phyloP scores from a whole-genome alignment of 2,888 invertebrate species.

The Clistopyga incitator region DNA sequence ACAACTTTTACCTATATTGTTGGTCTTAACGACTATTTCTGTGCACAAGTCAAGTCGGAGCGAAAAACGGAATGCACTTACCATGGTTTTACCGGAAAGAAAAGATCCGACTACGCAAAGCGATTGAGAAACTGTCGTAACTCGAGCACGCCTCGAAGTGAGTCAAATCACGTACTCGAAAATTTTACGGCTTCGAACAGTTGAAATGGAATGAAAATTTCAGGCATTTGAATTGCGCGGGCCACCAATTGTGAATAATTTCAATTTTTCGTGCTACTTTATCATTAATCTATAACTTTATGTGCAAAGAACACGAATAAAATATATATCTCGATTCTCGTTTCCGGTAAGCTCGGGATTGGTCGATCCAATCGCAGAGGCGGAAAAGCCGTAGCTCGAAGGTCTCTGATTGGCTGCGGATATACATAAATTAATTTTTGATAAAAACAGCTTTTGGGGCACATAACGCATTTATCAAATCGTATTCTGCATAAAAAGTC shows the following conservation, averaged over 20 bases:
- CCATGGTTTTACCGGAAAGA: constrained; percentile 79
- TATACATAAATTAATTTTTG: too few relatives aligned
- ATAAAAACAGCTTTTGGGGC: too few relatives aligned
- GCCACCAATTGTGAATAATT: neutral
- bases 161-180: constrained; percentile 46
- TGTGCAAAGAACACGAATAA: neutral
- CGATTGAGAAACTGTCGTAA: constrained; percentile 55
- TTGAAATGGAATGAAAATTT: neutral
- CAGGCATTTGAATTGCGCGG: neutral
- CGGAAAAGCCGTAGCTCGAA: too few relatives aligned
- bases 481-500: too few relatives aligned
- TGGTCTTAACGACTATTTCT: constrained; percentile 48
- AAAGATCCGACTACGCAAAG: constrained; percentile 71
- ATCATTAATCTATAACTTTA: neutral
- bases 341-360: neutral
- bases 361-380: neutral
- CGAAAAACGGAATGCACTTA: constrained; percentile 70
- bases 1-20: constrained; percentile 22
- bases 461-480: too few relatives aligned
- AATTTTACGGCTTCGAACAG: neutral
- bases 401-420: too few relatives aligned
- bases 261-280: neutral
- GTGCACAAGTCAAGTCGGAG: constrained; percentile 60
- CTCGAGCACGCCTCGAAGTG: constrained; percentile 10
- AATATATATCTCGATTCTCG: neutral